These are phyloP conservation scores for Drosophila eugracilis DNA, from an alignment of 1,140 invertebrate genomes.

Conservation along the genomic window DNA sequence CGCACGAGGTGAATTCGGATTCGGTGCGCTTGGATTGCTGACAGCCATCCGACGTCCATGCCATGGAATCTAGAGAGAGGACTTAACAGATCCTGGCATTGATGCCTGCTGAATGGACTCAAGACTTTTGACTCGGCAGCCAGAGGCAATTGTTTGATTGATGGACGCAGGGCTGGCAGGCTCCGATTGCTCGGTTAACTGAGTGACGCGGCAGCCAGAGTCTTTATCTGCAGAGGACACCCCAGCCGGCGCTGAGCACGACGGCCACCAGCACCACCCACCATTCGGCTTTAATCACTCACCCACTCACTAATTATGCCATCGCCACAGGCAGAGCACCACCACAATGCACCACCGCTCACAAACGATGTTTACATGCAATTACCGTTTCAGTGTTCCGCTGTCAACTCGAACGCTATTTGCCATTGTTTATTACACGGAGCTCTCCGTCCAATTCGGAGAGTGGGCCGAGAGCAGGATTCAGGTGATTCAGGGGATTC, in stretches of 20 bases:
- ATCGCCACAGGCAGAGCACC: conserved; percentile 9
- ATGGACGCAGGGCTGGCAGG: conserved; percentile 23
- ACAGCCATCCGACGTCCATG: conserved; percentile 5
- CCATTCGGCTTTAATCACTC: conserved; percentile 31
- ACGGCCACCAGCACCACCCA: too few species aligned
- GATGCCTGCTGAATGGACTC: conserved; percentile 43
- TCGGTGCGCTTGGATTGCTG: background rate
- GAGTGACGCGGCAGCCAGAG: conserved; percentile 21
- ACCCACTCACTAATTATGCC: conserved; percentile 46
- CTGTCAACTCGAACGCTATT: conserved; percentile 72
- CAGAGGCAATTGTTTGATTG: conserved; percentile 36
- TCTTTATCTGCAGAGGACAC: conserved; percentile 28
- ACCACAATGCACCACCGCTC: conserved; percentile 10
- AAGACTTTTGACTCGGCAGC: conserved; percentile 22
- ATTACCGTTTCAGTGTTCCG: conserved; percentile 74
- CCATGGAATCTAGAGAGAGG: too few species aligned
- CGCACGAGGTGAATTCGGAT: conserved; percentile 2
- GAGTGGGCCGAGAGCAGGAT: background rate
- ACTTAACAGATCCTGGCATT: conserved; percentile 11
- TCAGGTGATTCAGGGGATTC: background rate
- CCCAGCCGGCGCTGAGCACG: background rate
- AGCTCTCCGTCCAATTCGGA: conserved; percentile 2
- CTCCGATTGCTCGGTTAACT: conserved; percentile 8
- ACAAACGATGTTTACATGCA: conserved; percentile 75
- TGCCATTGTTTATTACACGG: conserved; percentile 70